Evolutionary conservation across 2,797 vertebrate species (phyloP).

Genomic region (Enteromius mattozi): DNA sequence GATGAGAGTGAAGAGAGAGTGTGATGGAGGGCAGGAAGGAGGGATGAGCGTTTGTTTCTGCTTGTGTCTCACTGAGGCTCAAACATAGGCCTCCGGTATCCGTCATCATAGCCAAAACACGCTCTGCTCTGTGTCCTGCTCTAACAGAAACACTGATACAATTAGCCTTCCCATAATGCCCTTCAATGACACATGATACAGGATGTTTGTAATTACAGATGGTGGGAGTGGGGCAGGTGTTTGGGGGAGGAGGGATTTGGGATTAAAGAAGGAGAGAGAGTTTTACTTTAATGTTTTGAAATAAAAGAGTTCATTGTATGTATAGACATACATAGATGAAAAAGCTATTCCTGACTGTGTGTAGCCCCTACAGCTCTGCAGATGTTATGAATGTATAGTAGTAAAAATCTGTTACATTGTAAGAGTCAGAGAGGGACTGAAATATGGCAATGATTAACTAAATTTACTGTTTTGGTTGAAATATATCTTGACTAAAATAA

Average conservation of each 20-base stretch:
- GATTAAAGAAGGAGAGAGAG: not conserved
- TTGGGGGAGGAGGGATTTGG: not conserved
- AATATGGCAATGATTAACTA: not conserved
- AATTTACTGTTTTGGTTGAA: not conserved
- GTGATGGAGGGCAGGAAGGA: constrained; percentile 43
- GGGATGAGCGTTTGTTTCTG: constrained; percentile 51
- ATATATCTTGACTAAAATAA: not conserved
- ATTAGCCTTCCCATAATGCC: constrained; percentile 68
- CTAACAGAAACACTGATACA: constrained; percentile 68
- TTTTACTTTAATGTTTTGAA: not conserved
- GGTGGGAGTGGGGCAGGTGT: constrained; percentile 17
- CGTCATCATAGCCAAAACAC: constrained; percentile 20
- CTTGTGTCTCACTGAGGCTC: constrained; percentile 20
- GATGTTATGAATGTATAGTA: not conserved
- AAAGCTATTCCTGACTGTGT: not conserved
- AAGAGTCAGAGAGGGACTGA: not conserved
- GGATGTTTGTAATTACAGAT: constrained; percentile 75
- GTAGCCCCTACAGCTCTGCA: not conserved
- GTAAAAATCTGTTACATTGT: not conserved
- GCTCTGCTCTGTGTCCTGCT: not conserved
- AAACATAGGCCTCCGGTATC: constrained; percentile 29
- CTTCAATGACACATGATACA: constrained; percentile 72
- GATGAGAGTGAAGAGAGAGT: not conserved
- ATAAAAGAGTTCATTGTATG: not conserved
- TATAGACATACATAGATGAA: not conserved